Evolutionary conservation across 2,797 vertebrate species (phyloP).

Genomic region (Gymnopithys bicolor): DNA sequence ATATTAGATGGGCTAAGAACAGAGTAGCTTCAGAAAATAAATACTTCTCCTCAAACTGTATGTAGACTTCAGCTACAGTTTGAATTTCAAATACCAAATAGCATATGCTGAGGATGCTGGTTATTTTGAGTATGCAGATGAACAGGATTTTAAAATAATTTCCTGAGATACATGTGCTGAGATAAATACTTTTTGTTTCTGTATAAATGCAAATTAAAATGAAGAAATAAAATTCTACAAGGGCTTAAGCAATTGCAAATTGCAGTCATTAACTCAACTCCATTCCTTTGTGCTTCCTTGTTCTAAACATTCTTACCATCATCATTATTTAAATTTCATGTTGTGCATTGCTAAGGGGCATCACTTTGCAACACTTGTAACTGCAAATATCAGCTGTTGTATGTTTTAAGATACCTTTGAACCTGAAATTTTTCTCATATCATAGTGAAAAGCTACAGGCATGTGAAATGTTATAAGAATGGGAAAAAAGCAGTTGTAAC

Average conservation of each 20-base stretch:
- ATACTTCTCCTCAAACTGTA: background rate
- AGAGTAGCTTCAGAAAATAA: background rate
- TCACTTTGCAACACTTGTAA: background rate
- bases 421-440: background rate
- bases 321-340: slow-evolving; percentile 21
- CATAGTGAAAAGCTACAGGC: background rate
- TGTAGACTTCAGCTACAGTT: background rate
- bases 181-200: slow-evolving; percentile 12
- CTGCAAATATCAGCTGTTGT: slow-evolving; percentile 18
- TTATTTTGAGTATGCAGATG: background rate
- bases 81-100: background rate
- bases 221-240: slow-evolving; percentile 18
- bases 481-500: background rate
- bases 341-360: slow-evolving; percentile 12
- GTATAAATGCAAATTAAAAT: slow-evolving; percentile 33
- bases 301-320: slow-evolving; percentile 27
- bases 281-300: slow-evolving; percentile 7
- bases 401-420: background rate
- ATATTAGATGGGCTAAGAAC: background rate
- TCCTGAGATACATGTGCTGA: background rate
- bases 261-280: background rate
- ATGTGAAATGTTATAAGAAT: background rate
- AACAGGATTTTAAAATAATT: slow-evolving; percentile 7
- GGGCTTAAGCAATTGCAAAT: background rate
- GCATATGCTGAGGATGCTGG: background rate